Evolutionary conservation across 2,113 vertebrate genomes (phyloP).

Genomic region (Oryzias celebensis): DNA sequence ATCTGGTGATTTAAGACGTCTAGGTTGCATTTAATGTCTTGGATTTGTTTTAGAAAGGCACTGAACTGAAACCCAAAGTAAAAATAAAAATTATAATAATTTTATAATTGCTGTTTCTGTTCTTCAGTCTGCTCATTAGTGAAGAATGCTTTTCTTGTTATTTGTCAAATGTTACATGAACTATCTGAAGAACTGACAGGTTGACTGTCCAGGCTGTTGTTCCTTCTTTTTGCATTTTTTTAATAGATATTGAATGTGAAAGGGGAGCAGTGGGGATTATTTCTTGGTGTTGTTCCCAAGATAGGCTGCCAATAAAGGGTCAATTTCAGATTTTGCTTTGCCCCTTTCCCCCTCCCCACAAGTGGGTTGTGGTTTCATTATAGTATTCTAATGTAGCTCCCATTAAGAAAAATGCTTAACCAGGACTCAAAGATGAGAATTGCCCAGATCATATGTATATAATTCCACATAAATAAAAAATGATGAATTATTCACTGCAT

Average conservation of each 20-base stretch:
- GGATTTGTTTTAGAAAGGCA: not conserved
- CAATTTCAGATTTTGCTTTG: not conserved
- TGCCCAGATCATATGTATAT: not conserved
- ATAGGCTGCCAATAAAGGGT: not conserved
- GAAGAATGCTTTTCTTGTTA: slow-evolving; percentile 30
- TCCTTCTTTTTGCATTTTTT: not conserved
- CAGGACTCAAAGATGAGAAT: not conserved
- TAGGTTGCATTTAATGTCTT: not conserved
- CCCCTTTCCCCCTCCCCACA: not conserved
- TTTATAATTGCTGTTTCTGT: slow-evolving; percentile 1
- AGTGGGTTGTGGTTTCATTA: too few species aligned
- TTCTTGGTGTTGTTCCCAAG: not conserved
- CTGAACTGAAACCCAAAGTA: not conserved
- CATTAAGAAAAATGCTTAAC: too few species aligned
- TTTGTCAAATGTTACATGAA: slow-evolving; percentile 17
- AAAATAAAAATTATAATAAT: not conserved
- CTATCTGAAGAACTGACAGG: not conserved
- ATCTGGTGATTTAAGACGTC: too few species aligned
- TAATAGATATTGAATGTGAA: not conserved
- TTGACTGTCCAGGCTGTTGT: too few species aligned
- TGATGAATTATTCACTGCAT: too few species aligned
- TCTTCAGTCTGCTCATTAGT: slow-evolving; percentile 13
- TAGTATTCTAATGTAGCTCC: too few species aligned
- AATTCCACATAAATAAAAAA: not conserved
- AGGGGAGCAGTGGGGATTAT: slow-evolving; percentile 4